A percentile compares a stretch with the other conserved stretches of the same genome.
phyloP scores from a whole-genome alignment of 2,797 vertebrate genomes.

The Sylvia borin region DNA sequence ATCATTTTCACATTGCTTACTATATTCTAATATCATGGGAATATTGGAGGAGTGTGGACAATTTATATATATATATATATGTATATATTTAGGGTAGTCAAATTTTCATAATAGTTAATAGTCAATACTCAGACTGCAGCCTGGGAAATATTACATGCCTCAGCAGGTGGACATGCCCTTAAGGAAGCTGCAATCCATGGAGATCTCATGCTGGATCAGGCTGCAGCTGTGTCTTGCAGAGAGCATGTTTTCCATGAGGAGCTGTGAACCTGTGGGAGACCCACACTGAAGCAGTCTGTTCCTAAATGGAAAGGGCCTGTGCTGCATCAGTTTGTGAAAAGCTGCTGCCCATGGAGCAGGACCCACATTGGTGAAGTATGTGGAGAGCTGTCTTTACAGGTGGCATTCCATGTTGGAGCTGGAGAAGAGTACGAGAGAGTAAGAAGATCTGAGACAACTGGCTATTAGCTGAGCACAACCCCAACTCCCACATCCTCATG shows the following conservation, averaged over 20 bases:
- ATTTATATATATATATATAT: too few relatives aligned
- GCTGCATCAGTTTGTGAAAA: neutral
- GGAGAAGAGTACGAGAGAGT: neutral
- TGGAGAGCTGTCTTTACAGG: neutral
- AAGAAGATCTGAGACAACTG: rapidly evolving
- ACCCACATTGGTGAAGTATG: rapidly evolving
- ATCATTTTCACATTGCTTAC: neutral
- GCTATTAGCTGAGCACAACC: rapidly evolving
- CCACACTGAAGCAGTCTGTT: rapidly evolving
- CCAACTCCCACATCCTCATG: rapidly evolving
- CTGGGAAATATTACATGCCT: neutral
- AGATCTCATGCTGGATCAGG: rapidly evolving
- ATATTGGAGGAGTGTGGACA: neutral
- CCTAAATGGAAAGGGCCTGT: neutral
- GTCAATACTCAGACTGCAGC: neutral
- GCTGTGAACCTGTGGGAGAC: rapidly evolving
- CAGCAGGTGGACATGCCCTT: neutral
- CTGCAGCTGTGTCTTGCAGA: neutral
- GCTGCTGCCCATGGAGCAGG: neutral
- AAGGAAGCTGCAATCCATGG: neutral
- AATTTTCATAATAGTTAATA: neutral
- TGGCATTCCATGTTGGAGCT: neutral
- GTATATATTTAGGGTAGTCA: neutral
- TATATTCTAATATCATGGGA: neutral
- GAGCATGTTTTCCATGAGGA: neutral